Evolutionary conservation across 1,140 invertebrate species (phyloP).

Genomic region (Phthorimaea operculella): DNA sequence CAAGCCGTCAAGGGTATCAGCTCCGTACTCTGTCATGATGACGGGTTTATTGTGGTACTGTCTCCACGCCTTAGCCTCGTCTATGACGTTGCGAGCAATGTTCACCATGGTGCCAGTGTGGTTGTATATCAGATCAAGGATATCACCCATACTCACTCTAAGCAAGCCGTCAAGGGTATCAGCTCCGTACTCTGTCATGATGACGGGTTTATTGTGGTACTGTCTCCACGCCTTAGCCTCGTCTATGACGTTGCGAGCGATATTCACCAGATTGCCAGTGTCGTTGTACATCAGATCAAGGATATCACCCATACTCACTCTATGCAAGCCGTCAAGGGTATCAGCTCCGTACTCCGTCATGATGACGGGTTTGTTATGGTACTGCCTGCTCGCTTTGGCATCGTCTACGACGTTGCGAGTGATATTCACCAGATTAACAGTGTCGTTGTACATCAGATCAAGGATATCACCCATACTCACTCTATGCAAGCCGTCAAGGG

Average conservation of each 20-base stretch:
- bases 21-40: not conserved
- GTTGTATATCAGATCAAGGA: too few species aligned
- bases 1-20: not conserved
- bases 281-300: slow-evolving; percentile 94
- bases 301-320: slow-evolving; percentile 87
- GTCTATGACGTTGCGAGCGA: slow-evolving; percentile 75
- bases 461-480: too few species aligned
- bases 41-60: not conserved
- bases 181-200: slow-evolving; percentile 96
- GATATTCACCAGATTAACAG: slow-evolving; percentile 84
- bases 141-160: too few species aligned
- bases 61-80: not conserved
- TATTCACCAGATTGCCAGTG: slow-evolving; percentile 82
- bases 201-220: slow-evolving; percentile 88
- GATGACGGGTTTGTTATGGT: slow-evolving; percentile 90
- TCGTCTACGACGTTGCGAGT: slow-evolving; percentile 77
- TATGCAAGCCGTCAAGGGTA: slow-evolving; percentile 88
- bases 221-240: slow-evolving; percentile 85
- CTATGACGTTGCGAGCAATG: not conserved
- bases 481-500: slow-evolving; percentile 86
- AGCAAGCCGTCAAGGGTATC: slow-evolving; percentile 92
- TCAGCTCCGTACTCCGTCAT: slow-evolving; percentile 97
- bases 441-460: slow-evolving; percentile 67
- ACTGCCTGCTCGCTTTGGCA: slow-evolving; percentile 83
- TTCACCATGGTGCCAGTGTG: not conserved